phyloP scores from a whole-genome alignment of 2,888 invertebrate species.

The Melanchra persicariae region DNA sequence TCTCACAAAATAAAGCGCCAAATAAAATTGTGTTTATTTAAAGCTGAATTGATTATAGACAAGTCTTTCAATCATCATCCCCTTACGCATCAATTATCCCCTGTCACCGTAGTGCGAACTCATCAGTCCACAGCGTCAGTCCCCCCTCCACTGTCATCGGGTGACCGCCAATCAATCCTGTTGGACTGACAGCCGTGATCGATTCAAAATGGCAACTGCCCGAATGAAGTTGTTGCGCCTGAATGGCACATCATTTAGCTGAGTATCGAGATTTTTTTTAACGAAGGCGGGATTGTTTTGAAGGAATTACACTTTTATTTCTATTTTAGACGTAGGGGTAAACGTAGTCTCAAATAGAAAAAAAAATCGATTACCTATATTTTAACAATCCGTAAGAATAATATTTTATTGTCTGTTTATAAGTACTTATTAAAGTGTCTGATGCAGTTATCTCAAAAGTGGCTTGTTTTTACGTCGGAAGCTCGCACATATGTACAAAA shows the following conservation, averaged over 20 bases:
- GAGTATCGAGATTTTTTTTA: background rate
- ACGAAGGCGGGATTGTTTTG: background rate
- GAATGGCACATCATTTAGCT: constrained; percentile 16
- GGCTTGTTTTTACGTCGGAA: too few relatives aligned
- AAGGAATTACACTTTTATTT: background rate
- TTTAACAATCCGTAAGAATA: too few relatives aligned
- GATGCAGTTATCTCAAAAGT: too few relatives aligned
- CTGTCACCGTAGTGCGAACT: constrained; percentile 19
- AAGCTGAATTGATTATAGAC: constrained; percentile 3
- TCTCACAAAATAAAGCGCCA: background rate
- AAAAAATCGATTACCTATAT: too few relatives aligned
- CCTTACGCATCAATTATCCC: constrained; percentile 3
- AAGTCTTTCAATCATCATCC: constrained; percentile 5
- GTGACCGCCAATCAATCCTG: constrained; percentile 35
- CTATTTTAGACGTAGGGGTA: too few relatives aligned
- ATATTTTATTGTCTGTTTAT: too few relatives aligned
- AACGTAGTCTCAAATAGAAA: too few relatives aligned
- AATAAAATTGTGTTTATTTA: background rate
- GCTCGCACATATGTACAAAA: too few relatives aligned
- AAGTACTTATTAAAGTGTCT: too few relatives aligned
- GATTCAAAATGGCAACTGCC: constrained; percentile 24
- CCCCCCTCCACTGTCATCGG: constrained; percentile 8
- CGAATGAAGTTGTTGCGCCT: constrained; percentile 10
- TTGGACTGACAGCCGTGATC: constrained; percentile 8
- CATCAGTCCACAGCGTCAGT: constrained; percentile 21